These are phyloP conservation scores for Eulemur albifrons DNA, from an alignment of 2,797 vertebrate species.

Conservation along the genomic window DNA sequence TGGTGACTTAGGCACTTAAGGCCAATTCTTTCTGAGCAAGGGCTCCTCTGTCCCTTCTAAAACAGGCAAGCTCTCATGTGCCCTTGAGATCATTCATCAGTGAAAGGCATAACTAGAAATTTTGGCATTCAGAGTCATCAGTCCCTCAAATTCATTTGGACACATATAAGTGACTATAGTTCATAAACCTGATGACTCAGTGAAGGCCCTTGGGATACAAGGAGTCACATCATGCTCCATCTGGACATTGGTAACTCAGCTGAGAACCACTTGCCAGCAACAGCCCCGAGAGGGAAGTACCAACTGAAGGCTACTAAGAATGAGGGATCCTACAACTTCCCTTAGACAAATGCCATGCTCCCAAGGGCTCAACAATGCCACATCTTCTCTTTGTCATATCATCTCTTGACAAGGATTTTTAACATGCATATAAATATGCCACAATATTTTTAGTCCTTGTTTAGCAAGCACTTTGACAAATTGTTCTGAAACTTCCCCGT, in stretches of 20 bases:
- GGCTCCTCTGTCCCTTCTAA: background rate
- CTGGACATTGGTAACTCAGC: background rate
- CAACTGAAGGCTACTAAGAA: background rate
- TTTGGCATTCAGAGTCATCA: background rate
- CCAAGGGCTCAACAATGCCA: background rate
- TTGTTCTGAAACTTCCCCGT: background rate
- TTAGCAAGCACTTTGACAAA: background rate
- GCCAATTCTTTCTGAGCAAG: background rate
- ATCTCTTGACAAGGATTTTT: background rate
- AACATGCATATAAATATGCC: background rate
- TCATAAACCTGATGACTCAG: background rate
- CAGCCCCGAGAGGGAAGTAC: fast-evolving
- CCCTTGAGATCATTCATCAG: background rate
- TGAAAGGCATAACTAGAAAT: background rate
- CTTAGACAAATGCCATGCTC: background rate
- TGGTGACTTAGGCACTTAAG: background rate
- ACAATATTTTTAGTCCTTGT: background rate
- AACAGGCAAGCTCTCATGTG: background rate
- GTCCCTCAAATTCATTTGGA: background rate
- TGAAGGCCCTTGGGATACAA: background rate
- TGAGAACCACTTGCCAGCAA: background rate
- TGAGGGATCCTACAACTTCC: background rate
- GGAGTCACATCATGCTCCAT: background rate
- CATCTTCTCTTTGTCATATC: background rate
- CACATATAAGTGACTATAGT: background rate